Evolutionary conservation across 2,888 invertebrate species (phyloP).

Genomic region (Drosophila fungiperda): DNA sequence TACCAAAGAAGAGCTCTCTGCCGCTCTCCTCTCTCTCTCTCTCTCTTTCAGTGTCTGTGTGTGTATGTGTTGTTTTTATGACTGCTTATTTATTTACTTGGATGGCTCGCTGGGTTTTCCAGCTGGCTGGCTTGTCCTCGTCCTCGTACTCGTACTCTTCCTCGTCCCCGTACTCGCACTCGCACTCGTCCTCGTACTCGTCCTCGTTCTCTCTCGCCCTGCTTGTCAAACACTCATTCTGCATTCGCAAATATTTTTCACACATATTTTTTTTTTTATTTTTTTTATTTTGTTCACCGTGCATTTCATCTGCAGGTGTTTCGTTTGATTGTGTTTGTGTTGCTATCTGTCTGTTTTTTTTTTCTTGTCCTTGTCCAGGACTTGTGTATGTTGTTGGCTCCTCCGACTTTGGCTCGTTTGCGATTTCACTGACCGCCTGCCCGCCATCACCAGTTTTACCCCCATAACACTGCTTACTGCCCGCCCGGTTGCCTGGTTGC

Average conservation of each 20-base stretch:
- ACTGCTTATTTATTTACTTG: constrained; percentile 80
- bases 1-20: constrained; percentile 47
- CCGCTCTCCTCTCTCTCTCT: constrained; percentile 2
- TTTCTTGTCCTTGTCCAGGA: constrained; percentile 32
- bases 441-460: neutral
- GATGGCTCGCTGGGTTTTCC: constrained; percentile 73
- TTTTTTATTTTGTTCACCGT: constrained; percentile 14
- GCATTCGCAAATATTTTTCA: constrained; percentile 63
- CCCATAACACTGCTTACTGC: neutral
- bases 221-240: neutral
- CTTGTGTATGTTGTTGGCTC: constrained; percentile 5
- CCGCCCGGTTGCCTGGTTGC: neutral
- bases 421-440: constrained; percentile 52
- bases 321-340: constrained; percentile 11
- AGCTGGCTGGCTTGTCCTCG: constrained; percentile 68
- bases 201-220: constrained; percentile 3
- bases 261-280: constrained; percentile 56
- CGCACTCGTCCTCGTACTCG: constrained; percentile 31
- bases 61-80: constrained; percentile 67
- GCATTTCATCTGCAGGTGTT: constrained; percentile 15
- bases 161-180: constrained; percentile 45
- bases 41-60: constrained; percentile 10
- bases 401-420: constrained; percentile 35
- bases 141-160: constrained; percentile 23
- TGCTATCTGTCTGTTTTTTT: constrained; percentile 5